A percentile compares a stretch with the other conserved stretches of the same genome.
phyloP scores from a whole-genome alignment of 2,797 vertebrate genomes.

The Sciaenops ocellatus region DNA sequence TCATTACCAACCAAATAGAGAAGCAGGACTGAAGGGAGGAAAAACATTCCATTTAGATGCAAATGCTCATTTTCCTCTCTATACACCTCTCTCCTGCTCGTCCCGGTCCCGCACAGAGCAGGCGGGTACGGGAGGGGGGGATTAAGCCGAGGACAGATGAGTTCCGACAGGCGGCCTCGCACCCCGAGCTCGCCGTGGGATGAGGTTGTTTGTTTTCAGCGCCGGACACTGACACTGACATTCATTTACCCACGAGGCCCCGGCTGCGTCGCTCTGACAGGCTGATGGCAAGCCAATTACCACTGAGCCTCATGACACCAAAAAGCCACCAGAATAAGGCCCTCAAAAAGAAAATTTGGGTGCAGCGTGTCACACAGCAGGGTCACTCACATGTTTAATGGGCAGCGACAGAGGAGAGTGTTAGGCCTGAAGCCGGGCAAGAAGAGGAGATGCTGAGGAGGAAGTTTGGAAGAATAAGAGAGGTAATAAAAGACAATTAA shows the following conservation, averaged over 20 bases:
- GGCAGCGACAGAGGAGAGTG: constrained; percentile 56
- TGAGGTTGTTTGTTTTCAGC: constrained; percentile 74
- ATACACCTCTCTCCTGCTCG: constrained; percentile 42
- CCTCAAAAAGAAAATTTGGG: constrained; percentile 28
- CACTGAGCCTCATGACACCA: constrained; percentile 58
- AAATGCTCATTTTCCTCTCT: constrained; percentile 74
- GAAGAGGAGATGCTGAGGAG: constrained; percentile 34
- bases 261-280: constrained; percentile 60
- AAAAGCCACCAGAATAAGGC: constrained; percentile 52
- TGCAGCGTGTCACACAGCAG: constrained; percentile 20
- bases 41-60: constrained; percentile 85
- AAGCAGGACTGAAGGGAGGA: constrained; percentile 45
- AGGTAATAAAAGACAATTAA: neutral
- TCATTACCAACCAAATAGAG: constrained; percentile 75
- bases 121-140: constrained; percentile 16
- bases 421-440: constrained; percentile 1
- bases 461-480: neutral
- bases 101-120: constrained; percentile 38
- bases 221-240: constrained; percentile 67
- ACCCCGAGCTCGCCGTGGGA: constrained; percentile 54
- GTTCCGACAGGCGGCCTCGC: constrained; percentile 77
- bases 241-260: constrained; percentile 76
- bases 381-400: constrained; percentile 48
- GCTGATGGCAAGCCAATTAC: constrained; percentile 76
- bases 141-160: constrained; percentile 78